phyloP scores from a whole-genome alignment of 2,797 vertebrate species.

The Pseudochromis fuscus region DNA sequence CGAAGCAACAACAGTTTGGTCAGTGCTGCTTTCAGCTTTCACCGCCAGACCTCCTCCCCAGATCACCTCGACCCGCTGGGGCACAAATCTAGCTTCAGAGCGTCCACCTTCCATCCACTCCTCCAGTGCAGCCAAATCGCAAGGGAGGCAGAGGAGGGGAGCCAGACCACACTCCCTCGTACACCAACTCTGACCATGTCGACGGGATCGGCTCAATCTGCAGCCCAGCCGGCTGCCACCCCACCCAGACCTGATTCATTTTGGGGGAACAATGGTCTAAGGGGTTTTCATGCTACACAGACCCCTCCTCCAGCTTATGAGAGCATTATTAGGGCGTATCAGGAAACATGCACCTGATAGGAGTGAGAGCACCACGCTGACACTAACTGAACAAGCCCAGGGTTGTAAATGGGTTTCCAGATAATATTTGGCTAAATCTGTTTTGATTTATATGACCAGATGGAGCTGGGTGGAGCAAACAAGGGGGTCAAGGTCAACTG shows the following conservation, averaged over 20 bases:
- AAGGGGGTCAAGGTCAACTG: constrained; percentile 6
- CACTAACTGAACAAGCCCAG: constrained; percentile 27
- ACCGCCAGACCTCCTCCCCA: constrained; percentile 89
- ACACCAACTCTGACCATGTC: constrained; percentile 80
- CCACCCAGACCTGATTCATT: constrained; percentile 88
- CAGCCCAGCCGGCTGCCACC: constrained; percentile 71
- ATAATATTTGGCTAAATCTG: constrained; percentile 32
- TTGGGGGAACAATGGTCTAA: constrained; percentile 90
- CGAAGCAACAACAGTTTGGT: constrained; percentile 93
- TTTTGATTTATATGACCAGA: constrained; percentile 36
- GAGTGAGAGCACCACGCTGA: constrained; percentile 8
- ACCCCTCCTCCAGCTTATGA: constrained; percentile 95
- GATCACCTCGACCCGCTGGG: constrained; percentile 91
- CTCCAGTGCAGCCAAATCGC: constrained; percentile 93
- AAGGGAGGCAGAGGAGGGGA: constrained; percentile 89
- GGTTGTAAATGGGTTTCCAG: constrained; percentile 44
- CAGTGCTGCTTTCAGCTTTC: constrained; percentile 93
- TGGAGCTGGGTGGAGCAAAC: constrained; percentile 12
- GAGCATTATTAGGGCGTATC: constrained; percentile 94
- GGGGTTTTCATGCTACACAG: constrained; percentile 86
- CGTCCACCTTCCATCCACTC: constrained; percentile 97
- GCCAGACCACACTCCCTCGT: constrained; percentile 90
- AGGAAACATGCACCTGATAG: constrained; percentile 84
- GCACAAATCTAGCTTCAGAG: constrained; percentile 94
- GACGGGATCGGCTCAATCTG: constrained; percentile 64